A percentile compares a stretch with the other conserved stretches of the same genome.
Conservation (phyloP, 2,113 vertebrate species). For the Urocolius indicus region DNA sequence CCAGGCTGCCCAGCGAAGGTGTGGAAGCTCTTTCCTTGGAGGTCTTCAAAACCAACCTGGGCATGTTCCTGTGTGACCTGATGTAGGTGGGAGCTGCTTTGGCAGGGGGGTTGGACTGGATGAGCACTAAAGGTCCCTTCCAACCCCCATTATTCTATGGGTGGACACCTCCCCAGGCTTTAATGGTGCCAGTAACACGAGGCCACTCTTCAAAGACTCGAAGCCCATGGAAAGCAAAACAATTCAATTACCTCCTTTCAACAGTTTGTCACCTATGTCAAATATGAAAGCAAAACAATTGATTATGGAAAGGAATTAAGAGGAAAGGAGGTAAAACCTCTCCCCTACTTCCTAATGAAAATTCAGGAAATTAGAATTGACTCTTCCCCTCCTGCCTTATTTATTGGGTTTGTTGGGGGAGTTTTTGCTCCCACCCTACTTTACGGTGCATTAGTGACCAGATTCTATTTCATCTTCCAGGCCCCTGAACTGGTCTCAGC, state of each 20-base stretch:
- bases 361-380: slow-evolving; percentile 24
- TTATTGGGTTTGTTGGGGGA: slow-evolving; percentile 27
- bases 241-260: neutral
- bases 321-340: neutral
- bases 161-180: neutral
- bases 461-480: slow-evolving; percentile 45
- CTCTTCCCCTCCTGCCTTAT: neutral
- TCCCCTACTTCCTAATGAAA: neutral
- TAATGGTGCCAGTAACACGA: neutral
- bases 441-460: slow-evolving; percentile 50
- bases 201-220: neutral
- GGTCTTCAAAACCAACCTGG: no score
- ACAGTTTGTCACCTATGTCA: neutral
- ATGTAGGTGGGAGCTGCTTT: no score
- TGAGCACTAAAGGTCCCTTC: no score
- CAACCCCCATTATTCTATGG: no score
- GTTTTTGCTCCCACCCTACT: slow-evolving; percentile 36
- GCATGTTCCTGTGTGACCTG: no score
- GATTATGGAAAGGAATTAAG: neutral
- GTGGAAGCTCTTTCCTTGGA: no score
- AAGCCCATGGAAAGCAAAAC: neutral
- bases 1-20: no score
- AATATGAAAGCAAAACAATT: neutral
- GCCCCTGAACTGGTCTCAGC: neutral
- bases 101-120: no score